Base-by-base conservation (phyloP, 2,797 vertebrate genomes). In the Sarcoramphus papa region DNA sequence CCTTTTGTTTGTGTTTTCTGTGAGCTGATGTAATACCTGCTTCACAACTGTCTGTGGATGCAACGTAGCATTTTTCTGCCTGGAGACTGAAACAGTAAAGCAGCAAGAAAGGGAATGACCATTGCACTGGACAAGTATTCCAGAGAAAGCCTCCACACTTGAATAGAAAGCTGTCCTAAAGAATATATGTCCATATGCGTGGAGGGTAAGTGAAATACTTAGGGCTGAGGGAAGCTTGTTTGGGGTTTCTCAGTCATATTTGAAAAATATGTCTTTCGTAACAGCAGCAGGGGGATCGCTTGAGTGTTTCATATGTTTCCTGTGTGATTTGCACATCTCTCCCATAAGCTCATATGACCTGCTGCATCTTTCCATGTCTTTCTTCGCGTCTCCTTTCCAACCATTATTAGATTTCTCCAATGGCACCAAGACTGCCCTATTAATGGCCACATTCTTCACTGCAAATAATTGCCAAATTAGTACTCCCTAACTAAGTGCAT, bases 401-500 rank as follows among this genome's bases (percentile, higher is more conserved):
- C 12, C 76, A 33, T 50, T 78, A 69, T 53, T 88, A 69, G 56
- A 60, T 91, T 95, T 88, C 63, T 82, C 51, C 78, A 85, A 11
- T 31, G 63, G 40, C 78, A 92, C 41, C 30, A 68, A 90, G 51
- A 48, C 59, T 67, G 76, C n/a, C 40, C 76, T 73, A 73, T 92
- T 95, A 93, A 67, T 10, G 41, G 51, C 15, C 69, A 54, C 89
- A 93, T 94, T 78, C 82, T 88, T 96, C 76, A 76, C 59, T 87
- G 59, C 76, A 90, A 95, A 91, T 93, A 93, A 94, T 94, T 91
- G 85, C 85, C 90, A 96, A 97, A 94, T 97, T 95, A 96, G 76
- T 95, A 95, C 87, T 93, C 95, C 67, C 73, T 86, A 90, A 92
- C 62, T 93, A 92, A 96, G 62, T 88, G 79, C 76, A 88, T 84